These are phyloP conservation scores for Thecocarcelia acutangulata DNA, from an alignment of 2,888 invertebrate genomes.

Conservation along the genomic window DNA sequence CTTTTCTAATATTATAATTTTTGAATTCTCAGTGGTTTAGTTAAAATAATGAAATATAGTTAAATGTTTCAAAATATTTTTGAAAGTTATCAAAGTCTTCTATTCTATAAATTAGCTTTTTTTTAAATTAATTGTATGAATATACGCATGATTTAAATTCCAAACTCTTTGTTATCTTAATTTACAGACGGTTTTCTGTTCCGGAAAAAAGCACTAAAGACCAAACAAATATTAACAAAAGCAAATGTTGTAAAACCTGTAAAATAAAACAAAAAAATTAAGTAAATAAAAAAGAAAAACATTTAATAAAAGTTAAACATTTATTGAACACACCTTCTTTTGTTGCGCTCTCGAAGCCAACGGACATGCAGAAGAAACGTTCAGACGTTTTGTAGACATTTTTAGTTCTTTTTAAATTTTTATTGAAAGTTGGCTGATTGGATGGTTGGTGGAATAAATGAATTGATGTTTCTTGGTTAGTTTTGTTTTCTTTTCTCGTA, in stretches of 20 bases:
- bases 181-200: slow-evolving; percentile 9
- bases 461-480: slow-evolving; percentile 15
- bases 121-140: not conserved
- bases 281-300: not conserved
- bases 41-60: too few species aligned
- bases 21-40: too few species aligned
- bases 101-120: too few species aligned
- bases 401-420: slow-evolving; percentile 14
- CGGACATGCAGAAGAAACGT: slow-evolving; percentile 16
- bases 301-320: slow-evolving; percentile 41
- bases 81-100: too few species aligned
- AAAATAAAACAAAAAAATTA: not conserved
- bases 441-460: not conserved
- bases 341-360: slow-evolving; percentile 4
- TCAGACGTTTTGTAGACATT: slow-evolving; percentile 36
- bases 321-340: slow-evolving; percentile 68
- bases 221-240: slow-evolving; percentile 60
- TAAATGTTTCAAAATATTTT: too few species aligned
- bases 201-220: slow-evolving; percentile 36
- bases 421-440: slow-evolving; percentile 29
- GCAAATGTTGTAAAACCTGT: slow-evolving; percentile 66
- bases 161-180: slow-evolving; percentile 1
- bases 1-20: too few species aligned
- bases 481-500: not conserved
- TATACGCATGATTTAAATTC: slow-evolving; percentile 4